Evolutionary conservation across 2,888 invertebrate species (phyloP).

Genomic region (Congeria kusceri): DNA sequence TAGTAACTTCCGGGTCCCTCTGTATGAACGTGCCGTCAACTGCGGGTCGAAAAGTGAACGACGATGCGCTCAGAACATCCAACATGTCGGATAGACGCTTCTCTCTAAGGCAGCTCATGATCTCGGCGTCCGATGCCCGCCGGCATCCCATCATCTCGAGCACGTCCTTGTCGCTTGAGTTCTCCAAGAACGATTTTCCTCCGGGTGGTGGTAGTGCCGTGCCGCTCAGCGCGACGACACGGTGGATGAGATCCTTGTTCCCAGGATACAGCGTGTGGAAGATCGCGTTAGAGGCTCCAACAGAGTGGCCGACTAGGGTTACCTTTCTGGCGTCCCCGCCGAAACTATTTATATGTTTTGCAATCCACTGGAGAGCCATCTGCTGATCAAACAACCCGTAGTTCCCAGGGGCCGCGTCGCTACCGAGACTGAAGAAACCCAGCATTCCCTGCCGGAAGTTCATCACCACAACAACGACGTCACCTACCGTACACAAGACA

Average conservation of each 20-base stretch:
- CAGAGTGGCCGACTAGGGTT: slow-evolving; percentile 92
- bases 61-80: not conserved
- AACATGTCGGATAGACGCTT: slow-evolving; percentile 36
- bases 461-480: slow-evolving; percentile 86
- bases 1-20: slow-evolving; percentile 27
- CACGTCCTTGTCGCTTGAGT: slow-evolving; percentile 2
- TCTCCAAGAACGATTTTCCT: slow-evolving; percentile 19
- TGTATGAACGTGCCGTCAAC: slow-evolving; percentile 47
- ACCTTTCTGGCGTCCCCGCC: slow-evolving; percentile 92
- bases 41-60: slow-evolving; percentile 37
- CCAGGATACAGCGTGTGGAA: slow-evolving; percentile 46
- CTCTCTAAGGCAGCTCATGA: slow-evolving; percentile 28
- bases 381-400: slow-evolving; percentile 86
- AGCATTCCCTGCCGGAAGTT: slow-evolving; percentile 86
- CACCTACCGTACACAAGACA: slow-evolving; percentile 76
- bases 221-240: slow-evolving; percentile 50
- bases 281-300: slow-evolving; percentile 83
- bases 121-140: slow-evolving; percentile 11
- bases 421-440: slow-evolving; percentile 86
- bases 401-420: slow-evolving; percentile 86
- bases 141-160: slow-evolving; percentile 30
- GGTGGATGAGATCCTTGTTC: slow-evolving; percentile 34
- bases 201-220: slow-evolving; percentile 35
- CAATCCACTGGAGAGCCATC: slow-evolving; percentile 85
- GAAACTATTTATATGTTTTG: slow-evolving; percentile 91